Percentiles rank a stretch among this genome's conserved stretches.
phyloP scores from a whole-genome alignment of 2,113 vertebrate genomes.

The Neogale vison region DNA sequence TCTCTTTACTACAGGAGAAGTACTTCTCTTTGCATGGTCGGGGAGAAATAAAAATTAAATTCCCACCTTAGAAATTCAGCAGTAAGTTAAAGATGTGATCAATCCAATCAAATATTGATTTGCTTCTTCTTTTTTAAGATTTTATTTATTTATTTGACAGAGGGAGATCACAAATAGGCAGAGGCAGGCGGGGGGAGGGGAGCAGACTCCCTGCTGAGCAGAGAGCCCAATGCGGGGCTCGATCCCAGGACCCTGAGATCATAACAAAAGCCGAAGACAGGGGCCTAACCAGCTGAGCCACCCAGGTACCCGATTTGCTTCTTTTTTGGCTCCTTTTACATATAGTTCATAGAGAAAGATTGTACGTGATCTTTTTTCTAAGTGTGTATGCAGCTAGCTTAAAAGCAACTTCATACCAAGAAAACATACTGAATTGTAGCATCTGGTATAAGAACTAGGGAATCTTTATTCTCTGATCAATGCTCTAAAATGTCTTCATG shows the following conservation, averaged over 20 bases:
- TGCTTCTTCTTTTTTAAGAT: background rate
- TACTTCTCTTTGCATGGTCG: background rate
- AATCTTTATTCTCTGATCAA: slow-evolving; percentile 33
- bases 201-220: too few relatives aligned
- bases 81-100: slow-evolving; percentile 4
- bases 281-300: too few relatives aligned
- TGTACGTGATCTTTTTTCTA: background rate
- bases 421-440: background rate
- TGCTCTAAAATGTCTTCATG: slow-evolving; percentile 29
- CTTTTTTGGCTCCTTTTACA: background rate
- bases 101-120: background rate
- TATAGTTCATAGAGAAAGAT: background rate
- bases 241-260: too few relatives aligned
- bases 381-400: background rate
- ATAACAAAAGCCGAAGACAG: too few relatives aligned
- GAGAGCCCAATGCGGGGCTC: too few relatives aligned
- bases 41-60: background rate
- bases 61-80: background rate
- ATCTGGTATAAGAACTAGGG: slow-evolving; percentile 37
- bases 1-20: background rate
- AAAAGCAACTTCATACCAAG: slow-evolving; percentile 40
- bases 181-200: too few relatives aligned
- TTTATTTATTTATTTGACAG: too few relatives aligned
- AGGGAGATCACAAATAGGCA: too few relatives aligned
- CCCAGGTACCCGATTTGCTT: background rate